These are phyloP conservation scores for Phasianus colchicus DNA, from an alignment of 2,113 vertebrate species.

Conservation along the genomic window DNA sequence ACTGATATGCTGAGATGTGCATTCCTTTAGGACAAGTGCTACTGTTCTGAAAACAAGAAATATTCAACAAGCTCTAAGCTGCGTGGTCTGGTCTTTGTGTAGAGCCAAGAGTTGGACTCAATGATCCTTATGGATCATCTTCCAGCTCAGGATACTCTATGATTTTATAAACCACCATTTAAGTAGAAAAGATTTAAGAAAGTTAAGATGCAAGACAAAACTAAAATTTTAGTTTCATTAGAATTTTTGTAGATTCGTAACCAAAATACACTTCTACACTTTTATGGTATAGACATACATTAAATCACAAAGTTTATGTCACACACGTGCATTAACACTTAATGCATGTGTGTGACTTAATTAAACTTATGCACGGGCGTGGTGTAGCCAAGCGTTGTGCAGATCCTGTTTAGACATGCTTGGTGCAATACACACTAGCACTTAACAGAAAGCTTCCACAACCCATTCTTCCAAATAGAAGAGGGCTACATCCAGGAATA, in stretches of 20 bases:
- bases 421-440: not conserved
- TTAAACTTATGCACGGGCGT: accelerated
- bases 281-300: accelerated
- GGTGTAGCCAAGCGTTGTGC: not conserved
- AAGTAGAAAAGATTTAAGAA: not conserved
- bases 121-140: too few species aligned
- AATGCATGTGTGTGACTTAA: too few species aligned
- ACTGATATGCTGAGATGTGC: not conserved
- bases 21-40: not conserved
- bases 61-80: too few species aligned
- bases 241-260: not conserved
- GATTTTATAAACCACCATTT: not conserved
- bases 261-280: not conserved
- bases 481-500: not conserved
- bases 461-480: not conserved
- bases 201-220: not conserved
- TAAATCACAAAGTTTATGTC: not conserved
- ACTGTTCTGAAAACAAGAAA: not conserved
- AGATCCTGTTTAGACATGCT: not conserved
- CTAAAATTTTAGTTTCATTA: not conserved
- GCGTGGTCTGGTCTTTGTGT: too few species aligned
- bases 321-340: accelerated
- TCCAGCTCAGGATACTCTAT: too few species aligned
- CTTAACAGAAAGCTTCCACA: not conserved
- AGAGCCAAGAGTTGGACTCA: too few species aligned